A percentile compares a stretch with the other conserved stretches of the same genome.
These are phyloP conservation scores for Hypomecis punctinalis DNA, from an alignment of 2,888 invertebrate genomes.

Conservation along the genomic window DNA sequence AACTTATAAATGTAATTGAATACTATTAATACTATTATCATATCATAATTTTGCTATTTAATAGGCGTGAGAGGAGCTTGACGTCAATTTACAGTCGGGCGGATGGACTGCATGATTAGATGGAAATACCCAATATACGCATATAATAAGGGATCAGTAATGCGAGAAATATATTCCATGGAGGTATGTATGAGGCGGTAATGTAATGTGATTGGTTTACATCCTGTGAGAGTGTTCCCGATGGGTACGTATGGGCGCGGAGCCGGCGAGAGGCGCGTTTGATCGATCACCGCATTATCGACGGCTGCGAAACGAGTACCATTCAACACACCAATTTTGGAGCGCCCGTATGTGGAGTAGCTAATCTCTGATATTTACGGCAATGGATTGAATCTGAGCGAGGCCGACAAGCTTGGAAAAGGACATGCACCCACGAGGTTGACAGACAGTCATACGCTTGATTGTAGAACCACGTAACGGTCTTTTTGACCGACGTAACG, in stretches of 20 bases:
- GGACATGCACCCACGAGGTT: no score
- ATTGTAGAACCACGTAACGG: no score
- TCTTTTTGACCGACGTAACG: no score
- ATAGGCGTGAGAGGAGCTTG: constrained; percentile 38
- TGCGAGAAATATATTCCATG: constrained; percentile 28
- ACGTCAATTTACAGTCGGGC: constrained; percentile 39
- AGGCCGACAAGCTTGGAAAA: no score
- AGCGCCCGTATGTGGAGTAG: constrained; percentile 3
- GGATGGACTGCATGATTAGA: constrained; percentile 41
- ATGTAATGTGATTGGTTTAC: constrained; percentile 53
- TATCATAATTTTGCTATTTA: constrained; percentile 41
- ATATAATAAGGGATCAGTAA: constrained; percentile 25
- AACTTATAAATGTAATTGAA: constrained; percentile 28
- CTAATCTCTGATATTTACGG: constrained; percentile 9
- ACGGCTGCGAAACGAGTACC: constrained; percentile 45
- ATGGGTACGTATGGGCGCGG: constrained; percentile 33
- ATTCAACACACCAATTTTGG: constrained; percentile 38
- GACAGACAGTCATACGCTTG: no score
- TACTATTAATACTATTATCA: constrained; percentile 42
- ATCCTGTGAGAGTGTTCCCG: constrained; percentile 51
- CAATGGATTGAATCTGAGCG: no score
- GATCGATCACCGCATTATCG: constrained; percentile 61
- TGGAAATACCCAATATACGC: constrained; percentile 41
- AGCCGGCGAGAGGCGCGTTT: constrained; percentile 47
- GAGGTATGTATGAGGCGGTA: constrained; percentile 35